phyloP scores from a whole-genome alignment of 2,113 vertebrate species.

The Sturnira hondurensis region DNA sequence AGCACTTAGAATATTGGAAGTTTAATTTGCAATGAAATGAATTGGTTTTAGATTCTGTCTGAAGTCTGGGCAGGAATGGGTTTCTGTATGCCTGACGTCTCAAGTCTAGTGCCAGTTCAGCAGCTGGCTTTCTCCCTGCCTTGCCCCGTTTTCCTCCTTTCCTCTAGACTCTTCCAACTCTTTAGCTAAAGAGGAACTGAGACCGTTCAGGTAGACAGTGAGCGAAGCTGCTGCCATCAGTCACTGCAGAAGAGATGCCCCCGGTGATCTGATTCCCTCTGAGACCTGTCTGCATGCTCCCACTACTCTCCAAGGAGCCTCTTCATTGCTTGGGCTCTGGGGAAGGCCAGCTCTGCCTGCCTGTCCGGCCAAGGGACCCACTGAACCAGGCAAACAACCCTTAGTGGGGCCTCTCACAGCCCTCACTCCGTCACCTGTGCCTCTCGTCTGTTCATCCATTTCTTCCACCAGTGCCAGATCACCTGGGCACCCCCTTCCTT shows the following conservation, averaged over 20 bases:
- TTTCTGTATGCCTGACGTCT: neutral
- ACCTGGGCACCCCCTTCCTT: neutral
- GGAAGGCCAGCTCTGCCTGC: neutral
- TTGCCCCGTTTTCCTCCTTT: neutral
- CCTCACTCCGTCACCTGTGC: neutral
- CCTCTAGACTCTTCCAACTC: conserved; percentile 53
- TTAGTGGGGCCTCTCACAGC: neutral
- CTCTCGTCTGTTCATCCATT: neutral
- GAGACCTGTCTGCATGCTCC: conserved; percentile 73
- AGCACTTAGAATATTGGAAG: neutral
- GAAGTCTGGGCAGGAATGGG: neutral
- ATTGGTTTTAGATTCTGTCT: neutral
- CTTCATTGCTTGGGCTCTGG: neutral
- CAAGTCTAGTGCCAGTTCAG: neutral
- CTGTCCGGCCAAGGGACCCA: neutral
- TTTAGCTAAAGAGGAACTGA: conserved; percentile 68
- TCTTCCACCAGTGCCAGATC: neutral
- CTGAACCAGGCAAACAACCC: neutral
- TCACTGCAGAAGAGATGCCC: conserved; percentile 75
- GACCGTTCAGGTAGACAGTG: conserved; percentile 56
- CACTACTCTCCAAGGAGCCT: neutral
- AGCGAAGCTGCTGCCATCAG: conserved; percentile 75
- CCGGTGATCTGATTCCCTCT: conserved; percentile 75
- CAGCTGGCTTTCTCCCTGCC: neutral
- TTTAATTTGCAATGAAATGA: conserved; percentile 58